phyloP scores from a whole-genome alignment of 2,888 invertebrate species.

The Poecilobothrus nobilitatus region DNA sequence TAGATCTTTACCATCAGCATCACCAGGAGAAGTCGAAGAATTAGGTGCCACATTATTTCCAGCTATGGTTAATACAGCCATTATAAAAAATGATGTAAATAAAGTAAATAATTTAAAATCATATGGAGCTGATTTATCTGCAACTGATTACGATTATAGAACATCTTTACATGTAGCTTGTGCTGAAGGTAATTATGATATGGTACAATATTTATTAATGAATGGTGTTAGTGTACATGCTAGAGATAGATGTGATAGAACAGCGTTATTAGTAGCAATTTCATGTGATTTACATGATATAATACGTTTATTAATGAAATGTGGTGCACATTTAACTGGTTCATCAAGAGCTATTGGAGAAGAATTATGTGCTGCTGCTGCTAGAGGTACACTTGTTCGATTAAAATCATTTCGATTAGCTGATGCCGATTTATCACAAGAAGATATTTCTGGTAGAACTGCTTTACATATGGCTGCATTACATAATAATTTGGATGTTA shows the following conservation, averaged over 20 bases:
- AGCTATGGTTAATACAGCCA: conserved; percentile 59
- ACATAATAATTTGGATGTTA: conserved; percentile 47
- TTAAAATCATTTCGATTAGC: conserved; percentile 57
- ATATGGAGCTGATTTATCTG: conserved; percentile 66
- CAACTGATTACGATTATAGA: conserved; percentile 62
- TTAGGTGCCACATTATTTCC: conserved; percentile 57
- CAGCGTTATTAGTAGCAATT: conserved; percentile 64
- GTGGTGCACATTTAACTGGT: conserved; percentile 65
- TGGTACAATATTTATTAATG: conserved; percentile 64
- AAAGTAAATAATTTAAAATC: conserved; percentile 45
- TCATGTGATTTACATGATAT: conserved; percentile 53
- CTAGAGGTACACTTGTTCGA: conserved; percentile 50
- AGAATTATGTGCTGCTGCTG: conserved; percentile 58
- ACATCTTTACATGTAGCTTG: conserved; percentile 77
- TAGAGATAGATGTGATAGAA: conserved; percentile 61
- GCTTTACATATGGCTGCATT: conserved; percentile 61
- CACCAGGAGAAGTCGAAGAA: conserved; percentile 49
- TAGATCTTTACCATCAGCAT: conserved; percentile 48
- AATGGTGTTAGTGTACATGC: conserved; percentile 77
- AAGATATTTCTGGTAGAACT: conserved; percentile 57
- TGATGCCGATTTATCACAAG: conserved; percentile 55
- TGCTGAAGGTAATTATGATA: conserved; percentile 55
- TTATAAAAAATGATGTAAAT: conserved; percentile 47
- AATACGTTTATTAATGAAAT: conserved; percentile 58
- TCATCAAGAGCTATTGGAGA: conserved; percentile 54